Evolutionary conservation across 2,113 vertebrate species (phyloP), one percentile per base, ranked within the genome.

Genomic region (Tragelaphus scriptus): DNA sequence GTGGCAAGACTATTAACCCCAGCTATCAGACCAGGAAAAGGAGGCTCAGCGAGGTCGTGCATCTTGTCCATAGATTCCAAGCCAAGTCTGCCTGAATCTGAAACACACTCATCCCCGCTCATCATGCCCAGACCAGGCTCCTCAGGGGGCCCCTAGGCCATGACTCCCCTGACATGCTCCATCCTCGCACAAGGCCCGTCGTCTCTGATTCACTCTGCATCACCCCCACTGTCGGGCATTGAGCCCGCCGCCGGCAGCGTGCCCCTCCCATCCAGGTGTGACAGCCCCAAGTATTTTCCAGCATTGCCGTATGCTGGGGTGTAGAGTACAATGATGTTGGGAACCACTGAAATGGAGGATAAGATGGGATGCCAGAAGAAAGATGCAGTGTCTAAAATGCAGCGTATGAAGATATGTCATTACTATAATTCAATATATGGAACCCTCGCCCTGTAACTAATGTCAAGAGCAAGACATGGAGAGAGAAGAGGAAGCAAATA

Each of bases 161-260:
- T 3, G 30, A n/a, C 16, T 53, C 4, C 0, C 71, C 85, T 6
- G 2, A 82, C 16, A 44, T 1, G 11, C 6, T 5, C 19, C 21
- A 7, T 30, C 17, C 44, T 82, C 4, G 2, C 21, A 77, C 49
- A 40, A 32, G 47, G 32, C 13, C 55, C 16, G 14, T 61, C 10
- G 8, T 17, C 63, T 58, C 79, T 9, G 19, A 75, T 32, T 15
- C 12, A 10, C 86, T 9, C 75, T 11, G 40, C 8, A 40, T 21
- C 1, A 0, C 36, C 16, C 1, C 1, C 28, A 0, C 1, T 2
- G 2, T 2, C 13, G 63, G 88, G 11, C 2, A 0, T 6, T 32
- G 36, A 55, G 47, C 40, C n/a, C 2, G 30, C 26, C 11, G 85
- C 51, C 13, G 5, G 11, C 3, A 13, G 25, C 32, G 28, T 26